Evolutionary conservation across 2,797 vertebrate species (phyloP).

Genomic region (Sus cebifrons): DNA sequence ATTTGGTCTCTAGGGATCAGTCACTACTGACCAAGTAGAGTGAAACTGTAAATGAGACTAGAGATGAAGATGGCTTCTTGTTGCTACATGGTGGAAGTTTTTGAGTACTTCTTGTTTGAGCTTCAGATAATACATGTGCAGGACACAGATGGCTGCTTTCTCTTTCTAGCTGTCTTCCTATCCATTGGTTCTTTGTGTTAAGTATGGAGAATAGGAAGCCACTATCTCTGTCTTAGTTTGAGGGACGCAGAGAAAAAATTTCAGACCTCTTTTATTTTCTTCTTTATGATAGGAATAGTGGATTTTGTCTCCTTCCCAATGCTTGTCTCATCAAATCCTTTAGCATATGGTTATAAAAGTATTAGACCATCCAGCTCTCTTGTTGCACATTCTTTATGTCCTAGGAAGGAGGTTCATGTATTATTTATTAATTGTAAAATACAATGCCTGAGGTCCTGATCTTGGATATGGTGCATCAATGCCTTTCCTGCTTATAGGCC

Average conservation of each 20-base stretch:
- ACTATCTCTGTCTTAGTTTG: neutral
- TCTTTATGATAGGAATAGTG: neutral
- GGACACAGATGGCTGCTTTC: neutral
- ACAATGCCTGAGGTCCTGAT: neutral
- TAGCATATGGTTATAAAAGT: neutral
- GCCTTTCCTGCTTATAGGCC: neutral
- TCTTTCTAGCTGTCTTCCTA: neutral
- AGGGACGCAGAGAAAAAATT: conserved; percentile 26
- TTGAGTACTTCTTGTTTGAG: neutral
- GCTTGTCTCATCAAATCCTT: neutral
- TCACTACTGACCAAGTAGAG: neutral
- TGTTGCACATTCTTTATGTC: neutral
- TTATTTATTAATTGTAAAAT: neutral
- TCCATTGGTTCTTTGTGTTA: neutral
- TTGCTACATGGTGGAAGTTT: neutral
- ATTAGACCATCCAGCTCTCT: neutral
- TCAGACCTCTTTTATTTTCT: neutral
- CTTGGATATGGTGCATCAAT: neutral
- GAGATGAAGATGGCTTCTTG: neutral
- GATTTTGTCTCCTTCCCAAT: neutral
- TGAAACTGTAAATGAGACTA: neutral
- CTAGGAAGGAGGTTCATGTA: neutral
- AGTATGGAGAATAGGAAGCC: neutral
- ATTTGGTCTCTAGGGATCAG: neutral
- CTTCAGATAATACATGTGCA: too few relatives aligned